A percentile compares a stretch with the other conserved stretches of the same genome.
These are phyloP conservation scores for Tetragonisca angustula DNA, from an alignment of 2,888 invertebrate genomes.

Conservation along the genomic window DNA sequence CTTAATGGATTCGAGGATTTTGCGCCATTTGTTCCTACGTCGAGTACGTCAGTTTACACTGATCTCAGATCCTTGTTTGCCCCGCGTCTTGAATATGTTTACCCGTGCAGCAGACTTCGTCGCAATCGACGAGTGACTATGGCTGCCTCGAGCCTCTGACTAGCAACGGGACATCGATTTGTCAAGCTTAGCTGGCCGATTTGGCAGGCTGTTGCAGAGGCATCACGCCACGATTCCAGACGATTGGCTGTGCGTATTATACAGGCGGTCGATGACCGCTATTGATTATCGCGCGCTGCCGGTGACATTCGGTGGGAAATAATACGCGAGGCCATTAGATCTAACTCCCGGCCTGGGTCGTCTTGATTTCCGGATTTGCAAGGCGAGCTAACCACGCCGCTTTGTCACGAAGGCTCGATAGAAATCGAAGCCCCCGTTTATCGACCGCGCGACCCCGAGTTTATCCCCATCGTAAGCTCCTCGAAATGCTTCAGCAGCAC, in stretches of 20 bases:
- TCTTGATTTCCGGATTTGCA: constrained; percentile 66
- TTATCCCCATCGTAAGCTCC: background rate
- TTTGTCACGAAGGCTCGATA: constrained; percentile 24
- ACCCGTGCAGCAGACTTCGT: background rate
- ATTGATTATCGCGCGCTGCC: constrained; percentile 67
- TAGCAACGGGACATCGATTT: constrained; percentile 50
- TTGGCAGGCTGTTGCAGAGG: constrained; percentile 34
- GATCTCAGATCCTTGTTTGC: background rate
- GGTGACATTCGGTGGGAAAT: constrained; percentile 61
- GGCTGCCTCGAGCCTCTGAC: background rate
- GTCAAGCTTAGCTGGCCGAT: constrained; percentile 46
- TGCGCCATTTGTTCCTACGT: background rate
- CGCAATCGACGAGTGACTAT: constrained; percentile 1
- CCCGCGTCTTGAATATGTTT: background rate
- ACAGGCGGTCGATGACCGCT: constrained; percentile 33
- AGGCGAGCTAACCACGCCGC: constrained; percentile 50
- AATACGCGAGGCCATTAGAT: constrained; percentile 57
- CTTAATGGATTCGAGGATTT: background rate
- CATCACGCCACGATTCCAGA: constrained; percentile 47
- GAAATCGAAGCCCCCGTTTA: constrained; percentile 31
- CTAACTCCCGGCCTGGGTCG: constrained; percentile 12
- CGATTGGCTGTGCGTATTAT: constrained; percentile 42
- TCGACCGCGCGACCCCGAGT: constrained; percentile 29
- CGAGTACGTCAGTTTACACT: background rate
- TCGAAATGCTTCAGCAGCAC: background rate